phyloP scores from a whole-genome alignment of 2,113 vertebrate species.

The Rousettus leschenaultii region DNA sequence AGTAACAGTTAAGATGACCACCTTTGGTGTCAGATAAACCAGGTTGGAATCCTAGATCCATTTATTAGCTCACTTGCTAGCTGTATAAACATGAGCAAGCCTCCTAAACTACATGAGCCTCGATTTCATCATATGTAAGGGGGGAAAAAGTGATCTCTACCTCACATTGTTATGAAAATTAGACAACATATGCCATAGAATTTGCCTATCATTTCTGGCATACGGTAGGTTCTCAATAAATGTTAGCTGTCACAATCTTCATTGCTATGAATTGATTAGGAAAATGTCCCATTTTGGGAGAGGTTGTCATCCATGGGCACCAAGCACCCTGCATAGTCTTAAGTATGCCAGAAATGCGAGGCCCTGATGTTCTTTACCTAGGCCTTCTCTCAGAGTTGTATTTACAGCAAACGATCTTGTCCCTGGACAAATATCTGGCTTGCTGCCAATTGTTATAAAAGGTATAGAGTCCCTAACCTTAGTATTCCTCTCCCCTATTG shows the following conservation, averaged over 20 bases:
- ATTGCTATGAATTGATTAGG: neutral
- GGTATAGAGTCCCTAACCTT: neutral
- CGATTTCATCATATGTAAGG: neutral
- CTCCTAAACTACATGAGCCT: neutral
- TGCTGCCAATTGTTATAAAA: neutral
- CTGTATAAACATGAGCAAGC: neutral
- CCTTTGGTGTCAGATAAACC: neutral
- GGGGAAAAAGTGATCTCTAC: no score
- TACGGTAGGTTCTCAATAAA: neutral
- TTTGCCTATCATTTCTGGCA: neutral
- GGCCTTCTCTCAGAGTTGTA: neutral
- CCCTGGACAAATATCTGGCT: neutral
- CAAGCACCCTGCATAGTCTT: neutral
- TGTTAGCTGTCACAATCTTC: neutral
- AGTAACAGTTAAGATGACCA: neutral
- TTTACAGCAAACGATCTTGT: neutral
- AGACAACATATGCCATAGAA: neutral
- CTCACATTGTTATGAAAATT: neutral
- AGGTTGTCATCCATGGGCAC: accelerated
- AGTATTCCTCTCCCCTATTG: accelerated
- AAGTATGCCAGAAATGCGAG: neutral
- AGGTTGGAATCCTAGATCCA: neutral
- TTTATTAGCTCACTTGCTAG: neutral
- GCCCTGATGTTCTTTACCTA: neutral
- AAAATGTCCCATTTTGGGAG: neutral